Base-by-base conservation (phyloP, 2,797 vertebrate species). In the Chaenodraco wilsoni region DNA sequence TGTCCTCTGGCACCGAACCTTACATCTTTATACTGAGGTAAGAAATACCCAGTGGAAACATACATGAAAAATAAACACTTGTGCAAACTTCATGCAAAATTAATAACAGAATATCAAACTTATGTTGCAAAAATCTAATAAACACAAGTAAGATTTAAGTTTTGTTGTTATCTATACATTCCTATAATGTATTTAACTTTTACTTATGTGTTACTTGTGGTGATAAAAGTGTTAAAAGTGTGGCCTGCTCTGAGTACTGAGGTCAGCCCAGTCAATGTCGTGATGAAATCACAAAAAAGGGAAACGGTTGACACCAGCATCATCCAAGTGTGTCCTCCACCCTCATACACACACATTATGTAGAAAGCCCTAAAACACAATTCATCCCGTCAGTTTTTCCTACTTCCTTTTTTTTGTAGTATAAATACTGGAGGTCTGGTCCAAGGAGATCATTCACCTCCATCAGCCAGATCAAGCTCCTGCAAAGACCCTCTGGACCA, bases 371-470 rank as follows among this genome's bases (percentile, higher is more conserved):
- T 9, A 3, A 43, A 13, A 64, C 3, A 65, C 13, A 11, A 6
- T 67, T 37, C 69, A 72, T 87, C 65, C 37, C 65, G 55, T 58
- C 17, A 14, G 19, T 23, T 62, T 9, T 1, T 1, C 31, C 11
- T 1, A 19, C 58, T 92, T 91, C 93, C 91, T 84, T 74, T 84
- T 93, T 92, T 92, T 88, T 5, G 19, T 3, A 0, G 6, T 44
- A 87, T 92, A 91, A 92, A 93, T 81, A 5, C 10, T 12, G 3
- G 9, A 17, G 2, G 5, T 67, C 56, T 23, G 59, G 21, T 56
- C 44, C 1, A 9, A 60, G 61, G 17, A 73, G 48, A 78, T 75
- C 82, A 90, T 11, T 77, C 14, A 3, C 65, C 72, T 82, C 43
- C 77, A 43, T 64, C 72, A 12, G 37, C 23, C 72, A 37, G 49